These are phyloP conservation scores for Dromaius novaehollandiae DNA, from an alignment of 2,113 vertebrate species.

Conservation along the genomic window DNA sequence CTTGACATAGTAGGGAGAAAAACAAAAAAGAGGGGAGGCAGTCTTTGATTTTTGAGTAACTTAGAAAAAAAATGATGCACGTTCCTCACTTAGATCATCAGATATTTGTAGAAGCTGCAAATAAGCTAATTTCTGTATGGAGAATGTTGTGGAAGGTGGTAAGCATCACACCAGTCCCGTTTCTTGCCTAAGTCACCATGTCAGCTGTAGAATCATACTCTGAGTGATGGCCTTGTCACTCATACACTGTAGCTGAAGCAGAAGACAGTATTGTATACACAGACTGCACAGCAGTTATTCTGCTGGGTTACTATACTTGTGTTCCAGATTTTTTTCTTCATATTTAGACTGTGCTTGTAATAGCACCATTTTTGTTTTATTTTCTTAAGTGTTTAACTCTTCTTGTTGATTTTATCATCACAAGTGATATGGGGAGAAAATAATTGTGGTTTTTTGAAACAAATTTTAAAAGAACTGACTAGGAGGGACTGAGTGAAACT, in stretches of 20 bases:
- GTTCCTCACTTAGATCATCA: background rate
- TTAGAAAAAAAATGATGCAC: background rate
- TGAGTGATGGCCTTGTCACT: background rate
- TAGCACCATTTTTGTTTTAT: background rate
- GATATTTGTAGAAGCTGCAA: background rate
- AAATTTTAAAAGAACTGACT: background rate
- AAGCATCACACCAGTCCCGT: background rate
- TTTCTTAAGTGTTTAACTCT: background rate
- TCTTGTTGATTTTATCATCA: background rate
- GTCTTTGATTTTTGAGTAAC: background rate
- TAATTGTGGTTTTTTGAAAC: background rate
- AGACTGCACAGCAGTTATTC: background rate
- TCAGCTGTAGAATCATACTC: background rate
- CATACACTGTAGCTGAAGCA: background rate
- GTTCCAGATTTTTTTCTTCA: background rate
- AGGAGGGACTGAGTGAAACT: background rate
- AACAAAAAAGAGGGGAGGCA: background rate
- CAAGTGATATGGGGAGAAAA: background rate
- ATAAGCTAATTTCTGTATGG: background rate
- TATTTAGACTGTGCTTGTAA: background rate
- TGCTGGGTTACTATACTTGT: background rate
- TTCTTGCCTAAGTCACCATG: background rate
- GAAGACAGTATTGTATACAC: fast-evolving
- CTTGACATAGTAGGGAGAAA: background rate
- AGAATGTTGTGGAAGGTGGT: background rate